Conservation (phyloP, 2,888 invertebrate species). For the Endotricha flammealis region DNA sequence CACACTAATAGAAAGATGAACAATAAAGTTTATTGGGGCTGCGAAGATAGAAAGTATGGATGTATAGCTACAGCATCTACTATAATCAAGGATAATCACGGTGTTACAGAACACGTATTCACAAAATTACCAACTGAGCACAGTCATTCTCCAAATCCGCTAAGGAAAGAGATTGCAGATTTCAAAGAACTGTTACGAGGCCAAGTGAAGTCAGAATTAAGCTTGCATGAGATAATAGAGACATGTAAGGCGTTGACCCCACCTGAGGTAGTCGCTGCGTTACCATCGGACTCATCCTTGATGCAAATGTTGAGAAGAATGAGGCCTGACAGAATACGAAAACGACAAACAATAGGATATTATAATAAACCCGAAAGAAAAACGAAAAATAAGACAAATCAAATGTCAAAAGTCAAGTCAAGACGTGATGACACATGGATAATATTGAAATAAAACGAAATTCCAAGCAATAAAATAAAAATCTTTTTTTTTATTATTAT, state of each 20-base stretch:
- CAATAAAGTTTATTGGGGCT: background rate
- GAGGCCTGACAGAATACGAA: background rate
- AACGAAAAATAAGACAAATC: too few relatives aligned
- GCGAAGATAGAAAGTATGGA: background rate
- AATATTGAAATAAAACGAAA: too few relatives aligned
- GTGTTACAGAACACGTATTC: background rate
- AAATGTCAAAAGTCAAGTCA: too few relatives aligned
- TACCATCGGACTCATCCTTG: background rate
- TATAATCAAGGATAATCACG: background rate
- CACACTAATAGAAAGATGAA: background rate
- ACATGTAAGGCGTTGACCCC: background rate
- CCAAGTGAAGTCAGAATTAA: background rate
- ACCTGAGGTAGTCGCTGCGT: background rate
- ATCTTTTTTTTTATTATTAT: too few relatives aligned
- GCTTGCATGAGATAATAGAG: background rate
- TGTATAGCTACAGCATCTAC: background rate
- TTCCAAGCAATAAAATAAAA: too few relatives aligned
- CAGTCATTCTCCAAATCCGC: slow-evolving; percentile 1
- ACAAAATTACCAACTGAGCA: background rate
- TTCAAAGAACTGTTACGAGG: background rate
- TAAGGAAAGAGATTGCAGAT: background rate
- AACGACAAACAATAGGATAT: too few relatives aligned
- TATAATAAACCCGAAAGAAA: too few relatives aligned
- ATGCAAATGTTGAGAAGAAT: background rate
- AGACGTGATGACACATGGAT: too few relatives aligned